Base-by-base conservation (phyloP, 2,888 invertebrate species). In the Morpho achilles region DNA sequence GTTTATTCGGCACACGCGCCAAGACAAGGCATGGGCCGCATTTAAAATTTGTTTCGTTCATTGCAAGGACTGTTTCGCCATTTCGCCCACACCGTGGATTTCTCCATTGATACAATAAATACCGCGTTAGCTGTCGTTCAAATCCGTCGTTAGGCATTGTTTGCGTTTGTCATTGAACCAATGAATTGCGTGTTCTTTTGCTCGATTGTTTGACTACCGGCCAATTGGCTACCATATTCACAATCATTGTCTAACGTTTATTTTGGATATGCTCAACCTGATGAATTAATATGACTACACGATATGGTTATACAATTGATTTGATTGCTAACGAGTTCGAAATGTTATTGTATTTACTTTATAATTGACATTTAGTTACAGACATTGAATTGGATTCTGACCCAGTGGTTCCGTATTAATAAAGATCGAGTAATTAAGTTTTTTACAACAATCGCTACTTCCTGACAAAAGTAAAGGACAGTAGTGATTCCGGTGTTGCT, bases 51-150 rank as follows among this genome's bases (percentile, higher is more conserved):
- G 32, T 46, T 42, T 41, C 70, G 67, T 63, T 71, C 70, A 71
- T 72, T 72, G 77, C 76, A 40, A 53, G 54, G 9, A 32, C 70
- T 62, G 75, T 85, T 84, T 84, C 82, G 74, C 79, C 79, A 82
- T 66, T 56, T 72, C 82, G 78, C 85, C 85, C 77, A 83, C 84
- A 77, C 67, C 65, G 67, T 72, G 74, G 85, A 86, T 88, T 84
- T 86, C 86, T 82, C 85, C 81, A 82, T 85, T 84, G 80, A 85
- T 86, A 81, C 68, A 75, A 74, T 79, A 81, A 82, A 75, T 81
- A 75, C 74, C 76, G 69, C 79, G 78, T 76, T 80, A 78, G 79
- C 74, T 74, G 74, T 71, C 68, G 67, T 76, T 77, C 70, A 66
- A 72, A 76, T 80, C 73, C 67, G 69, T 68, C 68, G 68, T 67